Base-by-base conservation (phyloP, 2,888 invertebrate genomes). In the Busseola fusca region DNA sequence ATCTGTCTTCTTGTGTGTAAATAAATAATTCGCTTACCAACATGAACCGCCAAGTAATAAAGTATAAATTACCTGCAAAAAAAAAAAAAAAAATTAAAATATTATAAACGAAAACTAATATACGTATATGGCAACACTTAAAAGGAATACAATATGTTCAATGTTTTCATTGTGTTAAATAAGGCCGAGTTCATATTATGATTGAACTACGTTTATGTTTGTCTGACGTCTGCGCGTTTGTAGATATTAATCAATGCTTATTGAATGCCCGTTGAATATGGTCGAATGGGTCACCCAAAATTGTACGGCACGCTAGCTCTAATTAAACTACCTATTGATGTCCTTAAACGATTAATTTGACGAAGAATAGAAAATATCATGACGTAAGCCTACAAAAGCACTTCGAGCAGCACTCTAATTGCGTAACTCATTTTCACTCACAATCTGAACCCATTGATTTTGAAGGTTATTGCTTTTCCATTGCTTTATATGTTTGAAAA, bases 51-150 rank as follows among this genome's bases (percentile, higher is more conserved):
- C 62, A 67, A 69, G n/a, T 70, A 70, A 69, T 69, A 52, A 80
- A 77, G 37, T n/a, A 27, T 80, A 54, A 68, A 74, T 80, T 80
- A 80, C 80, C 80, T 80, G 80, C 34, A 80, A 80, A 70, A 80
- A 80, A 10, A 80, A 80, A 42, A 65, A 65, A 45, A 59, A 65
- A 27, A 58, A 65, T 63, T 56, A 42, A 62, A 75, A 48, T 4
- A 27, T 54, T 67, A 25, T 63, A 58, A 62, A 42, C 18, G 30
- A n/a, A 74, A 60, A 34, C 48, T 48, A 25, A 74, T 68, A 48
- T 52, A 60, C 40, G 59, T n/a, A n/a, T n/a, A n/a, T 60, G 54
- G 68, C 73, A 48, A 60, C 59, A 74, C 67, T 52, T 52, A 59
- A 54, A 45, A 60, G 37, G 37, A 14, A 52, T 21, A 52, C 27